A percentile compares a stretch with the other conserved stretches of the same genome.
These are phyloP conservation scores for Ashinkailepas kermadecensis DNA, from an alignment of 2,888 invertebrate species.

Conservation along the genomic window DNA sequence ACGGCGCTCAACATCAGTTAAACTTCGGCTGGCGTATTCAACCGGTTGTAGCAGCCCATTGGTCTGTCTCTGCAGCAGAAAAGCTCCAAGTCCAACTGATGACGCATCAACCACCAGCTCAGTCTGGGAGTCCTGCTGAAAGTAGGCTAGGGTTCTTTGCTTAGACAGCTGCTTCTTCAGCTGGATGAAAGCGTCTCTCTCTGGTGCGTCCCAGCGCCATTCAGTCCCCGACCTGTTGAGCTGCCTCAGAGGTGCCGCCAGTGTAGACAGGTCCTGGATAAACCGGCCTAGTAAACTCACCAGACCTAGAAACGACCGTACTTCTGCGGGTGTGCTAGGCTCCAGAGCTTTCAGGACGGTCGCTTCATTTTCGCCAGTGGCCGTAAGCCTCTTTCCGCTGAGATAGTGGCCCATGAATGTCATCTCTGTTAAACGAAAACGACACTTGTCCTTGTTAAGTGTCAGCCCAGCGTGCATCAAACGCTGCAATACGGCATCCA, in stretches of 20 bases:
- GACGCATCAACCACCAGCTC: too few relatives aligned
- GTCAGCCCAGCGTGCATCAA: neutral
- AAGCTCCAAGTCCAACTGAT: too few relatives aligned
- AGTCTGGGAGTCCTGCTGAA: too few relatives aligned
- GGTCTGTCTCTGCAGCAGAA: too few relatives aligned
- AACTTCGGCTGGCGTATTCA: too few relatives aligned
- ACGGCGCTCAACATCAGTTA: too few relatives aligned
- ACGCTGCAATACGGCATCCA: neutral
- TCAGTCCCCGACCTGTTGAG: neutral
- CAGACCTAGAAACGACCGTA: neutral
- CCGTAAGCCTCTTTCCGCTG: neutral
- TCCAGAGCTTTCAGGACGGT: too few relatives aligned
- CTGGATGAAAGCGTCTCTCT: neutral
- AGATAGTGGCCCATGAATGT: neutral
- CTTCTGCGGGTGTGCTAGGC: too few relatives aligned
- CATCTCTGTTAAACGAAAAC: neutral
- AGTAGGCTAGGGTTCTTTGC: too few relatives aligned
- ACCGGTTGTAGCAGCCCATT: too few relatives aligned
- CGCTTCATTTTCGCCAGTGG: neutral
- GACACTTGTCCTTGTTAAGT: neutral
- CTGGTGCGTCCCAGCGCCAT: neutral
- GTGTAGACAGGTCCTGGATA: too few relatives aligned
- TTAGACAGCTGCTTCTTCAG: neutral
- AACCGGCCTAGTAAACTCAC: neutral
- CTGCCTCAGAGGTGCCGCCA: neutral